Conservation (phyloP, 2,888 invertebrate species). For the Timandra comae region DNA sequence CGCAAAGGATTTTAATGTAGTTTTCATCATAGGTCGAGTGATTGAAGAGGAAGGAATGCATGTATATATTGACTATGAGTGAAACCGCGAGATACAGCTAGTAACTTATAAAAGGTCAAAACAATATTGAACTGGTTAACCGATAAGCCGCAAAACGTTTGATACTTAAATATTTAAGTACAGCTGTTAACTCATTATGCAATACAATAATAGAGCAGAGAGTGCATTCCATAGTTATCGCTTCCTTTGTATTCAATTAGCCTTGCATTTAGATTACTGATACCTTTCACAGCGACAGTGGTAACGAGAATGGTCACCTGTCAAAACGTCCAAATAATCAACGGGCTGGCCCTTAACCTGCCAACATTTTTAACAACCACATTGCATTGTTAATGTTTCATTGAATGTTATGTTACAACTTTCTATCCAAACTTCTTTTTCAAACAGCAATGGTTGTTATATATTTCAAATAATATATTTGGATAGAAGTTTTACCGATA, state of each 20-base stretch:
- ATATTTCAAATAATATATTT: constrained; percentile 22
- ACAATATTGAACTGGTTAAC: too few relatives aligned
- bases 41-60: too few relatives aligned
- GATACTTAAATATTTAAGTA: too few relatives aligned
- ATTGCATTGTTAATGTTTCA: constrained; percentile 18
- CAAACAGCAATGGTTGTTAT: constrained; percentile 29
- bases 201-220: constrained; percentile 58
- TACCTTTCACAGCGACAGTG: constrained; percentile 73
- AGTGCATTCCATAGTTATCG: constrained; percentile 68
- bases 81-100: too few relatives aligned
- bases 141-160: too few relatives aligned
- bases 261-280: constrained; percentile 71
- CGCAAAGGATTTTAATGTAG: too few relatives aligned
- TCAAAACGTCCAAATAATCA: constrained; percentile 76
- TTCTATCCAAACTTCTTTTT: background rate
- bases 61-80: too few relatives aligned
- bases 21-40: too few relatives aligned
- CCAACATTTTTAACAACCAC: constrained; percentile 13
- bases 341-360: constrained; percentile 35
- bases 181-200: constrained; percentile 38
- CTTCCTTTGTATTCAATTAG: constrained; percentile 76
- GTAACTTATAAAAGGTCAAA: too few relatives aligned
- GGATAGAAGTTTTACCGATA: constrained; percentile 28
- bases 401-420: constrained; percentile 11
- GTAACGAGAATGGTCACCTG: constrained; percentile 75